phyloP scores from a whole-genome alignment of 2,113 vertebrate genomes.

The Ibidorhyncha struthersii region DNA sequence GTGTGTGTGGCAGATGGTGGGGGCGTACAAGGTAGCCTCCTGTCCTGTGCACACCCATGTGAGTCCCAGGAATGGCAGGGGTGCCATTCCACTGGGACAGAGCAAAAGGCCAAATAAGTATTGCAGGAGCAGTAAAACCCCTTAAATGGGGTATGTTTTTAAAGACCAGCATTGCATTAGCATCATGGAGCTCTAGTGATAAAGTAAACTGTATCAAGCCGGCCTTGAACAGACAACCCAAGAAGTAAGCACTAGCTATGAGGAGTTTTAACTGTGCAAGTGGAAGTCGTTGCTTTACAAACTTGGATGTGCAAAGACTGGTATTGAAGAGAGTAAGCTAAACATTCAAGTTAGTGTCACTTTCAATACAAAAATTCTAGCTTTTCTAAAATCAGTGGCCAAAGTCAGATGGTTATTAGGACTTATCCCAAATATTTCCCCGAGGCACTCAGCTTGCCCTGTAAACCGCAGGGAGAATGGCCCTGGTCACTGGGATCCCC shows the following conservation, averaged over 20 bases:
- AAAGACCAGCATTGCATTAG: not conserved
- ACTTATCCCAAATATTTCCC: not conserved
- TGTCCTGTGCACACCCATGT: not conserved
- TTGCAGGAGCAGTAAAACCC: fast-evolving
- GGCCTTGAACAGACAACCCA: not conserved
- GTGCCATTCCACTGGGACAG: not conserved
- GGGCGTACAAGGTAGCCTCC: not conserved
- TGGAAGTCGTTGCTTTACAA: not conserved
- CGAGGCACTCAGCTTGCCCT: fast-evolving
- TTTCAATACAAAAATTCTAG: not conserved
- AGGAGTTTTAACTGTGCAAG: not conserved
- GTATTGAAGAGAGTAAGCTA: not conserved
- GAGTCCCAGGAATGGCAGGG: not conserved
- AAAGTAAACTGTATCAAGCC: not conserved
- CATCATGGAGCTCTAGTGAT: not conserved
- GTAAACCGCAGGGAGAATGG: not conserved
- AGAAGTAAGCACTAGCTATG: not conserved
- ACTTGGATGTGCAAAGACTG: not conserved
- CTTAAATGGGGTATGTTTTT: not conserved
- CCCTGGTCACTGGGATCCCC: not conserved
- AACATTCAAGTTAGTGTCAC: fast-evolving
- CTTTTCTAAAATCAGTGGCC: not conserved
- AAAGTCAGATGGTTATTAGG: fast-evolving
- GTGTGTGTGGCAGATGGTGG: not conserved
- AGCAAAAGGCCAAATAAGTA: not conserved